Evolutionary conservation across 2,888 invertebrate genomes (phyloP).

Genomic region (Acanthacorydalis orientalis): DNA sequence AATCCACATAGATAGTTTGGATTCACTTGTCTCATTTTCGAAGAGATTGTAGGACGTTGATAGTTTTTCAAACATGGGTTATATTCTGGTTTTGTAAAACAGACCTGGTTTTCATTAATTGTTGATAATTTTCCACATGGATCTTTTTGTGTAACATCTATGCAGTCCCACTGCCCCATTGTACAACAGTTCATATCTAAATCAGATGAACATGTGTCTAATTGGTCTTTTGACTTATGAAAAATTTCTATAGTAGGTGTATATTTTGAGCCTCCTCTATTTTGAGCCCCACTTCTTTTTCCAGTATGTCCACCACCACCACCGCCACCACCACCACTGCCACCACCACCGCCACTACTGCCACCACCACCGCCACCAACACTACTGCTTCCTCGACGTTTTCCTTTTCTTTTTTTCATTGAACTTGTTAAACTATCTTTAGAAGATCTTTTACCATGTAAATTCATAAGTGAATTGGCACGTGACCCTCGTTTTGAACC

Average conservation of each 20-base stretch:
- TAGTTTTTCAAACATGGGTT: constrained; percentile 20
- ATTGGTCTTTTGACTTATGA: not conserved
- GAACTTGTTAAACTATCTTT: not conserved
- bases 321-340: not conserved
- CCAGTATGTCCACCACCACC: not conserved
- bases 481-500: not conserved
- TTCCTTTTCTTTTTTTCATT: not conserved
- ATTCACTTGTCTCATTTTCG: constrained; percentile 43
- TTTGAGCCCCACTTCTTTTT: not conserved
- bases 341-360: not conserved
- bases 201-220: not conserved
- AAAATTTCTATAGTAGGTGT: not conserved
- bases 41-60: constrained; percentile 46
- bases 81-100: not conserved
- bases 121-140: not conserved
- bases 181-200: not conserved
- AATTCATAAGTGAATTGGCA: not conserved
- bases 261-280: not conserved
- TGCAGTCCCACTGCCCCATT: not conserved
- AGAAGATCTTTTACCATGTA: not conserved
- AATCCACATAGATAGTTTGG: constrained; percentile 31
- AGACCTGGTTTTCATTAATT: not conserved
- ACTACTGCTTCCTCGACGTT: too few species aligned
- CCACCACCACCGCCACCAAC: not conserved
- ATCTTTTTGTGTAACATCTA: not conserved